A percentile compares a stretch with the other conserved stretches of the same genome.
Evolutionary conservation across 2,888 invertebrate species (phyloP).

Genomic region (Conistra vaccinii): DNA sequence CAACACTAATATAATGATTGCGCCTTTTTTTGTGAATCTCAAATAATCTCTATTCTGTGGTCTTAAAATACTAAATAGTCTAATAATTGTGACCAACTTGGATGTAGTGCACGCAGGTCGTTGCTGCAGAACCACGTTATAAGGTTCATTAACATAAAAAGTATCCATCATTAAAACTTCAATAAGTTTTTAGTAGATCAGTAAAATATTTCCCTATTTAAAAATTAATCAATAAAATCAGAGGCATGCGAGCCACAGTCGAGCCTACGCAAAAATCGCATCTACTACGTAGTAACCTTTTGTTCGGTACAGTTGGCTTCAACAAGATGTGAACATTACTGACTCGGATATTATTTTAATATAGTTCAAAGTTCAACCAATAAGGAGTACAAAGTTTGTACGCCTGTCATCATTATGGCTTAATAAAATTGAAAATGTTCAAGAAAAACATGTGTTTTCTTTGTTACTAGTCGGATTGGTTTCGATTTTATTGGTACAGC

Average conservation of each 20-base stretch:
- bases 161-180: no score
- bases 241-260: background rate
- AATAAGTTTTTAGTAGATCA: no score
- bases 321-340: constrained; percentile 41
- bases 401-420: background rate
- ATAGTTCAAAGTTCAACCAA: constrained; percentile 39
- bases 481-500: constrained; percentile 19
- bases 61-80: no score
- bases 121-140: no score
- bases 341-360: constrained; percentile 4
- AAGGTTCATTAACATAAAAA: no score
- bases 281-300: constrained; percentile 41
- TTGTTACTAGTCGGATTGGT: background rate
- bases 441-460: constrained; percentile 3
- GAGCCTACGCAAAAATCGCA: constrained; percentile 50
- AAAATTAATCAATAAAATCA: no score
- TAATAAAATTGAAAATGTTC: background rate
- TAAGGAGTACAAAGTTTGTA: background rate
- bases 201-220: no score
- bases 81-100: no score
- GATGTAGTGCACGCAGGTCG: no score
- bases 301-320: constrained; percentile 47
- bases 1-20: no score
- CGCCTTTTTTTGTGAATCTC: no score
- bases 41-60: no score